Base-by-base conservation (phyloP, 2,113 vertebrate species). In the Nansenia antarctica region DNA sequence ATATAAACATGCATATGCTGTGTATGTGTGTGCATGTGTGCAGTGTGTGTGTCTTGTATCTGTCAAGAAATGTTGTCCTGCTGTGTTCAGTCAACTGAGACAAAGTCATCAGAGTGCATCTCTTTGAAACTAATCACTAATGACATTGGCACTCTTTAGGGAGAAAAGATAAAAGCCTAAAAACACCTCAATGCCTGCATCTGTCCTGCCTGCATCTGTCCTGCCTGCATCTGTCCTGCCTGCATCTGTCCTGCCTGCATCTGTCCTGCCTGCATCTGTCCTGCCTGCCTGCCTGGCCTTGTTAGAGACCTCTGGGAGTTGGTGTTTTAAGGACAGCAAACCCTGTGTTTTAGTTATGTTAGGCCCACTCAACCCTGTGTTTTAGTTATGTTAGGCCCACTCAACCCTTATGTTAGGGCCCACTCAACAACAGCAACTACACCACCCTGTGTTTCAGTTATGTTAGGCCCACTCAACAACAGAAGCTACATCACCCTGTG, bases 131-230 rank as follows among this genome's bases (percentile, higher is more conserved):
- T 62, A 78, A 80, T 63, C 77, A 62, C 78, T 78, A 74, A 69
- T 70, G 73, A 61, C 71, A 54, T 58, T 67, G 58, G 34, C 72
- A 65, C 71, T 74, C 83, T 84, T 81, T 87, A 72, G 84, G n/a
- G 60, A 39, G 34, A 32, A 30, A 39, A 64, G 68, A 85, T 82
- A 72, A 81, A 81, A 76, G 80, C 73, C 58, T 35, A 15, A 76
- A 68, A 76, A 68, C 66, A 67, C 69, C 31, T 60, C 45, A 39
- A 64, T 58, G 31, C 47, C 9, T 18, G 42, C 55, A 58, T 58
- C 55, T 31, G 55, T 29, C 55, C 55, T 6, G 27, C 20, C 45
- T 49, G 7, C 54, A 8, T 52, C 47, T 15, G 15, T 20, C 47
- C 47, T 2, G 6, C n/a, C 7, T 57, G 22, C 14, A 20, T 49